These are phyloP conservation scores for Protonemura montana DNA, from an alignment of 2,888 invertebrate genomes.

Conservation along the genomic window DNA sequence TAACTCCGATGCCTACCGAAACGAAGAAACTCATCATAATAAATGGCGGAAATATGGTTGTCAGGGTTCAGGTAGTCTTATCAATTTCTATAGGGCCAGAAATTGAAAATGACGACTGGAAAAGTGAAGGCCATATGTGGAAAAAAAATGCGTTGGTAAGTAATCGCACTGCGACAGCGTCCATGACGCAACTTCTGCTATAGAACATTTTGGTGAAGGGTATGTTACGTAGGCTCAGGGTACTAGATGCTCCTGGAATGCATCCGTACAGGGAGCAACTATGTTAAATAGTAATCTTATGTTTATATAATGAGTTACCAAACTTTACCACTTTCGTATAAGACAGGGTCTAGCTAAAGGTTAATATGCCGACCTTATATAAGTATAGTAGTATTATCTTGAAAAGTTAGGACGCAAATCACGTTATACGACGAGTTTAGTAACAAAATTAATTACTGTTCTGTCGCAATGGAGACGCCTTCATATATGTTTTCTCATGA, in stretches of 20 bases:
- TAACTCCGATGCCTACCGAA: too few species aligned
- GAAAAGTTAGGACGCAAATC: slow-evolving; percentile 30
- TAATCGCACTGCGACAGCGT: not conserved
- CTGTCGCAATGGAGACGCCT: slow-evolving; percentile 18
- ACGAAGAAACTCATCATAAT: too few species aligned
- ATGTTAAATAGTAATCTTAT: slow-evolving; percentile 37
- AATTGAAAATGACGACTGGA: too few species aligned
- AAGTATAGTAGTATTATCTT: slow-evolving; percentile 14
- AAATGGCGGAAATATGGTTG: too few species aligned
- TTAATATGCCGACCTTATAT: slow-evolving; percentile 32
- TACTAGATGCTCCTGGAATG: not conserved
- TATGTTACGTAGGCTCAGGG: not conserved
- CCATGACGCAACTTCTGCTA: not conserved
- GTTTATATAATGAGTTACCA: slow-evolving; percentile 33
- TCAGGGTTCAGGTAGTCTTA: too few species aligned
- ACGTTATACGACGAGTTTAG: slow-evolving; percentile 20
- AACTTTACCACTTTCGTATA: slow-evolving; percentile 35
- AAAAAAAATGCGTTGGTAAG: too few species aligned
- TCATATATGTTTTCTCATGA: slow-evolving; percentile 12
- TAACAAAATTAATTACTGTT: slow-evolving; percentile 34
- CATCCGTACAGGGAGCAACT: slow-evolving; percentile 27
- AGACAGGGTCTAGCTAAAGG: slow-evolving; percentile 33
- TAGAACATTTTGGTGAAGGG: not conserved
- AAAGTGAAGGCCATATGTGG: too few species aligned
- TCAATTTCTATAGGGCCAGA: too few species aligned